Conservation (phyloP, 1,140 invertebrate species). For the Theocolax elegans region DNA sequence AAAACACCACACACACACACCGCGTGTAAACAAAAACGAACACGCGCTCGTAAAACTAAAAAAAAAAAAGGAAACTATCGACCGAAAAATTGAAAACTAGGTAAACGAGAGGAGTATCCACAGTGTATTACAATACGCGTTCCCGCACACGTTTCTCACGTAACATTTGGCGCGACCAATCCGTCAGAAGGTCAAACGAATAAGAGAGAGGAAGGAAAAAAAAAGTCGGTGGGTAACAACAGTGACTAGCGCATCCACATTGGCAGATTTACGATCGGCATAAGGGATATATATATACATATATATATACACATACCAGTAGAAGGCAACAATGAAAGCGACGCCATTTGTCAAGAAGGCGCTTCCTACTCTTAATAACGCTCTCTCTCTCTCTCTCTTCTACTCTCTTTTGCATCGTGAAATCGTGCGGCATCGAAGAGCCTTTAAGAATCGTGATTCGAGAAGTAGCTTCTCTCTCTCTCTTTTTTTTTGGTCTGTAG, state of each 20-base stretch:
- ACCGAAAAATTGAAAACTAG: too few species aligned
- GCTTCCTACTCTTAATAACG: conserved; percentile 53
- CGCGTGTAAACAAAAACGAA: too few species aligned
- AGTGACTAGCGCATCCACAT: conserved; percentile 41
- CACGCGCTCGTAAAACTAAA: too few species aligned
- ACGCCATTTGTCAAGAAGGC: conserved; percentile 60
- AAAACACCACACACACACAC: too few species aligned
- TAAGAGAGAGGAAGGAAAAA: neutral
- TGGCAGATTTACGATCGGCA: conserved; percentile 55
- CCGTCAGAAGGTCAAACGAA: conserved; percentile 35
- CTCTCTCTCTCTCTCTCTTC: neutral
- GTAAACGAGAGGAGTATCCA: too few species aligned
- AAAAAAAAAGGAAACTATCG: too few species aligned
- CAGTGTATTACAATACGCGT: too few species aligned
- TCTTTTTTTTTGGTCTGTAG: neutral
- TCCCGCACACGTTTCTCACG: too few species aligned
- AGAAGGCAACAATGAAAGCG: conserved; percentile 58
- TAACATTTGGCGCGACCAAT: conserved; percentile 34
- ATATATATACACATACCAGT: too few species aligned
- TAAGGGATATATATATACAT: too few species aligned
- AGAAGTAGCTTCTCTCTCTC: neutral
- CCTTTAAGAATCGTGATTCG: conserved; percentile 5
- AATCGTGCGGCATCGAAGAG: neutral
- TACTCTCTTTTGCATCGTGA: neutral
- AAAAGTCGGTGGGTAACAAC: neutral